phyloP scores from a whole-genome alignment of 2,888 invertebrate species.

The Blera fallax region DNA sequence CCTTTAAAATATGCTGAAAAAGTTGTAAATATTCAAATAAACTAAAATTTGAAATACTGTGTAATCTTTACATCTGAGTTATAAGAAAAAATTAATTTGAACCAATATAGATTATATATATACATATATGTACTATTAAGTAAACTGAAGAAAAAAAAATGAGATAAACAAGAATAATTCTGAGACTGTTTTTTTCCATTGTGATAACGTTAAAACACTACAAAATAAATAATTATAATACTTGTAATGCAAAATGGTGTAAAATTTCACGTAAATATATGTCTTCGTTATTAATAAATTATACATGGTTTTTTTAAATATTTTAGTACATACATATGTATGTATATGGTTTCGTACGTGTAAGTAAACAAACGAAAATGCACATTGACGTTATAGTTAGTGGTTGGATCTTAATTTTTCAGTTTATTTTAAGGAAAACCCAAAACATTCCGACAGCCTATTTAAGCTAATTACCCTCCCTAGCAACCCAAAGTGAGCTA shows the following conservation, averaged over 20 bases:
- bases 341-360: no score
- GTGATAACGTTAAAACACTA: slow-evolving; percentile 84
- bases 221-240: slow-evolving; percentile 51
- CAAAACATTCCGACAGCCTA: no score
- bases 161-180: slow-evolving; percentile 71
- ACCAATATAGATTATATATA: slow-evolving; percentile 26
- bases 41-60: background rate
- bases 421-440: no score
- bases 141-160: slow-evolving; percentile 30
- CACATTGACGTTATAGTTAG: no score
- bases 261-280: slow-evolving; percentile 60
- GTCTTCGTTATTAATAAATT: slow-evolving; percentile 40
- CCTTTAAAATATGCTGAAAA: background rate
- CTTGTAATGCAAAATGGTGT: slow-evolving; percentile 32
- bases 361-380: no score
- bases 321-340: no score
- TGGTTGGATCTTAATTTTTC: no score
- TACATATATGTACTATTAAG: slow-evolving; percentile 17
- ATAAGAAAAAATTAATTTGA: slow-evolving; percentile 21
- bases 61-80: slow-evolving; percentile 5
- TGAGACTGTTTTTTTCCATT: slow-evolving; percentile 82
- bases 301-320: background rate
- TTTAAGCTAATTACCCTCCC: no score
- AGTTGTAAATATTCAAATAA: background rate
- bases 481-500: no score